These are phyloP conservation scores for Priocnemis perturbator DNA, from an alignment of 2,888 invertebrate species.

Conservation along the genomic window DNA sequence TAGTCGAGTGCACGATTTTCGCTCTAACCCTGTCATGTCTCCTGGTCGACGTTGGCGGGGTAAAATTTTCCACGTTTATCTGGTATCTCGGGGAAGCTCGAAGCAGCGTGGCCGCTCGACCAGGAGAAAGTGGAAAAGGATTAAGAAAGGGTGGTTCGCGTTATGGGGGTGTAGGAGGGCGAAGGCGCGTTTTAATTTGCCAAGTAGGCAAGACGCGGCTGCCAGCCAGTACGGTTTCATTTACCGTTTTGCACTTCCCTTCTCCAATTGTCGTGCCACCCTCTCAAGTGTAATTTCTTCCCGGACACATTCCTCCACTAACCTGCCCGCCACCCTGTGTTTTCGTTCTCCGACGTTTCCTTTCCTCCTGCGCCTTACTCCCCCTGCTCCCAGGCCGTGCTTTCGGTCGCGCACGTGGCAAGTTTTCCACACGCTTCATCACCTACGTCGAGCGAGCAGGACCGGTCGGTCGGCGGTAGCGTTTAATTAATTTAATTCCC, in stretches of 20 bases:
- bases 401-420: too few species aligned
- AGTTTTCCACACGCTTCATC: neutral
- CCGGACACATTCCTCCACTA: slow-evolving; percentile 21
- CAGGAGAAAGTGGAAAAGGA: too few species aligned
- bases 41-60: too few species aligned
- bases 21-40: too few species aligned
- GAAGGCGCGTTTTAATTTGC: slow-evolving; percentile 34
- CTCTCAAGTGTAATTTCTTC: slow-evolving; percentile 41
- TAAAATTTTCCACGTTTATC: too few species aligned
- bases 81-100: too few species aligned
- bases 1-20: too few species aligned
- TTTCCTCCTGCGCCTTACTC: neutral
- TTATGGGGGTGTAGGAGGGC: neutral
- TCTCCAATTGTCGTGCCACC: neutral
- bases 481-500: slow-evolving; percentile 59
- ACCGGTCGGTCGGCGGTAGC: slow-evolving; percentile 39
- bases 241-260: slow-evolving; percentile 36
- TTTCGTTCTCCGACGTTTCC: too few species aligned
- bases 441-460: slow-evolving; percentile 16
- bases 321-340: slow-evolving; percentile 5
- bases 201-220: slow-evolving; percentile 23
- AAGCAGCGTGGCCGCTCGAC: too few species aligned
- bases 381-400: too few species aligned
- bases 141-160: too few species aligned
- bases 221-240: slow-evolving; percentile 25